Evolutionary conservation across 1,140 invertebrate genomes (phyloP).

Genomic region (Probaryconus sp.): DNA sequence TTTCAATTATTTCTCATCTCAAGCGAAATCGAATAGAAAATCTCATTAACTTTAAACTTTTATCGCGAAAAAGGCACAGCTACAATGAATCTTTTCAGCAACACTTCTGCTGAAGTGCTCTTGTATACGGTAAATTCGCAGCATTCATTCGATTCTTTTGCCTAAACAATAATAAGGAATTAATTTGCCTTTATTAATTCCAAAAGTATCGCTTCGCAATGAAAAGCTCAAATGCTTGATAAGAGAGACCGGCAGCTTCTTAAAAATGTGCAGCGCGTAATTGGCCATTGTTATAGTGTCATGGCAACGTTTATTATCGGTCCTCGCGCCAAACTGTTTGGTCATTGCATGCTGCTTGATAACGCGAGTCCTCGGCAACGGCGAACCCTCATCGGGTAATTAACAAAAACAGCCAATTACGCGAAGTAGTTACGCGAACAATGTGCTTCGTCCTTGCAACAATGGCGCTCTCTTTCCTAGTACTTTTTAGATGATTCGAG

Average conservation of each 20-base stretch:
- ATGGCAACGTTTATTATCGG: constrained; percentile 47
- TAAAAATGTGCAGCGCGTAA: constrained; percentile 22
- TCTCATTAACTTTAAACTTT: too few relatives aligned
- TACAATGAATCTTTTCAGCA: background rate
- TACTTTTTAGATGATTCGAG: constrained; percentile 44
- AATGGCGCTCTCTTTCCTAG: constrained; percentile 59
- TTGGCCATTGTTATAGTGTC: constrained; percentile 22
- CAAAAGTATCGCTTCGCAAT: constrained; percentile 4
- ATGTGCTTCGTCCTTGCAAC: constrained; percentile 61
- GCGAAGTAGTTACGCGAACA: constrained; percentile 66
- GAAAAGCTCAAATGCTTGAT: constrained; percentile 20
- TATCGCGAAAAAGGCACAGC: too few relatives aligned
- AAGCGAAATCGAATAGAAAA: too few relatives aligned
- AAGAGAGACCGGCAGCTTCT: constrained; percentile 3
- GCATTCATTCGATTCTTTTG: constrained; percentile 13
- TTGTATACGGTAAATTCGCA: constrained; percentile 1
- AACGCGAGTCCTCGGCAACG: constrained; percentile 29
- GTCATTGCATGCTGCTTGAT: constrained; percentile 43
- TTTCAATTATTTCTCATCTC: too few relatives aligned
- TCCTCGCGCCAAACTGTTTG: constrained; percentile 26
- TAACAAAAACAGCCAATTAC: constrained; percentile 69
- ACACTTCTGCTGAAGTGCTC: background rate
- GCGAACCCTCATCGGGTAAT: constrained; percentile 61
- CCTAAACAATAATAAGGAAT: constrained; percentile 10
- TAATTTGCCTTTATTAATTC: constrained; percentile 19